A percentile compares a stretch with the other conserved stretches of the same genome.
Conservation (phyloP, 2,113 vertebrate species). For the Thalassarche chlororhynchos region DNA sequence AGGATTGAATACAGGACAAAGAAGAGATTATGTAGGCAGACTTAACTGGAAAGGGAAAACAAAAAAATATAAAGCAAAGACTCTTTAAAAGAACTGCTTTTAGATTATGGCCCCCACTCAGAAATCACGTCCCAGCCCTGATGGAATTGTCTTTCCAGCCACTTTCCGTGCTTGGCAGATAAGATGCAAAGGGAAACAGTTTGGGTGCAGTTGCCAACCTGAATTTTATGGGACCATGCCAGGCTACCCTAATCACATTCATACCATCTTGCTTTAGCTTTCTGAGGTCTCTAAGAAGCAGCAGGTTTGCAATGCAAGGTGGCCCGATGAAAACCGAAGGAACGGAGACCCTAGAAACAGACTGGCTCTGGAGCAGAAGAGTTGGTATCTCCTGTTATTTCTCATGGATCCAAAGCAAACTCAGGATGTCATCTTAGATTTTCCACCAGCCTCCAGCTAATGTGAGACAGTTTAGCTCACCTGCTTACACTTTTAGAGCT, state of each 20-base stretch:
- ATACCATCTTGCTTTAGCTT: not conserved
- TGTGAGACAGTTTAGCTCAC: not conserved
- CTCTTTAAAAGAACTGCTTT: not conserved
- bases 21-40: not conserved
- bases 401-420: not conserved
- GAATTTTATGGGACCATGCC: not conserved
- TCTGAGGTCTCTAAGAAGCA: not conserved
- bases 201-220: not conserved
- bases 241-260: not conserved
- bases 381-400: not conserved
- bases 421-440: not conserved
- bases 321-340: not conserved
- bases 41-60: not conserved
- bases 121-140: not conserved
- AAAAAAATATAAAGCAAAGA: not conserved
- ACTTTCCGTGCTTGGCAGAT: not conserved
- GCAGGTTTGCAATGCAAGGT: not conserved
- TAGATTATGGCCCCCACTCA: not conserved
- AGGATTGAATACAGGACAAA: not conserved
- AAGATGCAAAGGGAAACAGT: not conserved
- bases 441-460: not conserved
- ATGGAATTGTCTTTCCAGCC: not conserved
- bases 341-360: not conserved
- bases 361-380: not conserved
- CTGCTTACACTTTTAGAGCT: not conserved